Evolutionary conservation across 2,113 vertebrate genomes (phyloP).

Genomic region (Sander lucioperca): DNA sequence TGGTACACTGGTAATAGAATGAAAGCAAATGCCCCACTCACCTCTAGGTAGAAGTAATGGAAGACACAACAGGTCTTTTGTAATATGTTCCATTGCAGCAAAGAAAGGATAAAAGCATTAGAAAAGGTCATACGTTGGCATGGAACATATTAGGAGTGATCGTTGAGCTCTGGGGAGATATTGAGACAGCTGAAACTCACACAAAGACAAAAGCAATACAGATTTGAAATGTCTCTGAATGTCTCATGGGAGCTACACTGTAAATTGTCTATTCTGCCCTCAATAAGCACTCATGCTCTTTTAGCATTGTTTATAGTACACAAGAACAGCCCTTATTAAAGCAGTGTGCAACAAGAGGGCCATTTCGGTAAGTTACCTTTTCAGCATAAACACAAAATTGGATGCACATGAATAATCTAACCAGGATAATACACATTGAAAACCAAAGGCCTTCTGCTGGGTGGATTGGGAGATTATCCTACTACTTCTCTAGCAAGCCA

Average conservation of each 20-base stretch:
- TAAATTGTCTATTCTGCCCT: neutral
- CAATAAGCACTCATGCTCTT: neutral
- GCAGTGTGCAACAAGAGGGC: conserved; percentile 19
- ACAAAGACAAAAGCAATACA: conserved; percentile 31
- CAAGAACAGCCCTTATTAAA: neutral
- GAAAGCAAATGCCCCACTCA: conserved; percentile 5
- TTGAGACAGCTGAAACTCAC: conserved; percentile 36
- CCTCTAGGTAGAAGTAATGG: conserved; percentile 15
- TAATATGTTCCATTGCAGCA: conserved; percentile 19
- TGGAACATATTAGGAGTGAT: conserved; percentile 33
- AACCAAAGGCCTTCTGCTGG: conserved; percentile 36
- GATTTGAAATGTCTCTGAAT: conserved; percentile 34
- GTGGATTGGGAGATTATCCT: conserved; percentile 54
- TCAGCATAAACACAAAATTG: conserved; percentile 5
- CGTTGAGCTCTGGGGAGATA: conserved; percentile 16
- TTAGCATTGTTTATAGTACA: conserved; percentile 3
- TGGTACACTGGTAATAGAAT: neutral
- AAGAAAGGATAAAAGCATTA: conserved; percentile 13
- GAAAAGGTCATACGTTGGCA: conserved; percentile 28
- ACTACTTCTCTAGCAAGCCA: conserved; percentile 30
- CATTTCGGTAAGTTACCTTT: neutral
- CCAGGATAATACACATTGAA: conserved; percentile 11
- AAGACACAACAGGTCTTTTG: conserved; percentile 33
- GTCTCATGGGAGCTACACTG: conserved; percentile 11
- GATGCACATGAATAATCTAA: conserved; percentile 13